Percentiles rank a stretch among this genome's conserved stretches.
These are phyloP conservation scores for Chaetodon trifascialis DNA, from an alignment of 2,113 vertebrate genomes.

Conservation along the genomic window DNA sequence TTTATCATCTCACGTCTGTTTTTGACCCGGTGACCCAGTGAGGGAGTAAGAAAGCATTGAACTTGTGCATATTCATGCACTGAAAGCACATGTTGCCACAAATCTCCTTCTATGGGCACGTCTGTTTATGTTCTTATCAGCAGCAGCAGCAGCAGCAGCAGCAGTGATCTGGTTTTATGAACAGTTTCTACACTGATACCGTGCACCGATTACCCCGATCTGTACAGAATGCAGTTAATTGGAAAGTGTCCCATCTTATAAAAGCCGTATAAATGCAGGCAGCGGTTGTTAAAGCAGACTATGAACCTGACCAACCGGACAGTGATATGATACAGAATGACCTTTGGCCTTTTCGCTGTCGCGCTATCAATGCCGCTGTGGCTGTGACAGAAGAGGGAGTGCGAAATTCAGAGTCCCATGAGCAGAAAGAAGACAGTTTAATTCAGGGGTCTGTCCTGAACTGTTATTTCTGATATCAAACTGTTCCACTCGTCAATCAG, in stretches of 20 bases:
- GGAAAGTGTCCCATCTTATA: conserved; percentile 32
- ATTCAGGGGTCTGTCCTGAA: not conserved
- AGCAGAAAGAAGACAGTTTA: not conserved
- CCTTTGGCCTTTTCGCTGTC: conserved; percentile 32
- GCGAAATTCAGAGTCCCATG: not conserved
- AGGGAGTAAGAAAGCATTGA: too few relatives aligned
- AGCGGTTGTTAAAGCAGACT: conserved; percentile 37
- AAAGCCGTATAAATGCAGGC: conserved; percentile 12
- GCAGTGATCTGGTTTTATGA: not conserved
- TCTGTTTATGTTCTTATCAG: not conserved
- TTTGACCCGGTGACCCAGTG: too few relatives aligned
- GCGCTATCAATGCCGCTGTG: not conserved
- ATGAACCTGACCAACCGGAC: conserved; percentile 44
- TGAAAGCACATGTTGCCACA: not conserved
- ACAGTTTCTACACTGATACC: not conserved
- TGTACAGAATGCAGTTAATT: not conserved
- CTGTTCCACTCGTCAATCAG: not conserved
- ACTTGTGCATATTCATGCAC: not conserved
- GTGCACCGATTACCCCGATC: not conserved
- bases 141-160: too few relatives aligned
- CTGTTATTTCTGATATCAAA: not conserved
- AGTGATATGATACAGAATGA: conserved; percentile 27
- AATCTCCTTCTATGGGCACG: not conserved
- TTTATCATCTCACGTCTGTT: not conserved
- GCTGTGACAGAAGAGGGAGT: not conserved